Evolutionary conservation across 2,797 vertebrate genomes (phyloP).

Genomic region (Adelosebastes latens): DNA sequence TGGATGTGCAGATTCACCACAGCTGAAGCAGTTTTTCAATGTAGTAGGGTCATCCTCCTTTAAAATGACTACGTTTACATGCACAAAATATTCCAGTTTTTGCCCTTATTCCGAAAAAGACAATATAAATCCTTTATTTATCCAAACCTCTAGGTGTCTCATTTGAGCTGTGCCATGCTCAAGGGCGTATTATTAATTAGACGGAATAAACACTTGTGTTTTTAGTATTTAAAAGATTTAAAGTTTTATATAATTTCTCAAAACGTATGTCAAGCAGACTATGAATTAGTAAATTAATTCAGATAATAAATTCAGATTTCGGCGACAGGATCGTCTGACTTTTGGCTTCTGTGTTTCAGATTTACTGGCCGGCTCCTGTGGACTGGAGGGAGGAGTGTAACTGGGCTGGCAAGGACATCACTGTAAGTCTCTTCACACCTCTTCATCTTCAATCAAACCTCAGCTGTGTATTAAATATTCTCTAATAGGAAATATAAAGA

Average conservation of each 20-base stretch:
- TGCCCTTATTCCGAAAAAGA: not conserved
- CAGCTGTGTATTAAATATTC: not conserved
- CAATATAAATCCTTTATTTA: not conserved
- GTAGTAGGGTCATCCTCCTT: not conserved
- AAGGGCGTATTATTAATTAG: no score
- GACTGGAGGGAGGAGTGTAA: conserved; percentile 99
- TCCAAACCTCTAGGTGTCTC: not conserved
- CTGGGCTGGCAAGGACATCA: conserved; percentile 98
- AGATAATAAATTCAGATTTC: not conserved
- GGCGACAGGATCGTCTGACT: not conserved
- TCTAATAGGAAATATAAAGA: not conserved
- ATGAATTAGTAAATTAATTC: not conserved
- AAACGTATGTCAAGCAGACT: not conserved
- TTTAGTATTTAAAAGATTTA: not conserved
- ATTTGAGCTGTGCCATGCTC: not conserved
- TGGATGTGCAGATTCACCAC: conserved; percentile 8
- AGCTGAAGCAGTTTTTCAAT: not conserved
- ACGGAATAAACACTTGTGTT: not conserved
- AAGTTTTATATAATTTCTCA: not conserved
- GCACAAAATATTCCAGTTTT: not conserved
- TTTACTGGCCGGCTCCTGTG: conserved; percentile 95
- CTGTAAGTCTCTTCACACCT: conserved; percentile 84
- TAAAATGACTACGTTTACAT: not conserved
- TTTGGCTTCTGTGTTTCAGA: conserved; percentile 76
- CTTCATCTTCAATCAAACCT: not conserved